Evolutionary conservation across 2,797 vertebrate species (phyloP), one percentile per base, ranked within the genome.

Genomic region (Gallinago solitaria): DNA sequence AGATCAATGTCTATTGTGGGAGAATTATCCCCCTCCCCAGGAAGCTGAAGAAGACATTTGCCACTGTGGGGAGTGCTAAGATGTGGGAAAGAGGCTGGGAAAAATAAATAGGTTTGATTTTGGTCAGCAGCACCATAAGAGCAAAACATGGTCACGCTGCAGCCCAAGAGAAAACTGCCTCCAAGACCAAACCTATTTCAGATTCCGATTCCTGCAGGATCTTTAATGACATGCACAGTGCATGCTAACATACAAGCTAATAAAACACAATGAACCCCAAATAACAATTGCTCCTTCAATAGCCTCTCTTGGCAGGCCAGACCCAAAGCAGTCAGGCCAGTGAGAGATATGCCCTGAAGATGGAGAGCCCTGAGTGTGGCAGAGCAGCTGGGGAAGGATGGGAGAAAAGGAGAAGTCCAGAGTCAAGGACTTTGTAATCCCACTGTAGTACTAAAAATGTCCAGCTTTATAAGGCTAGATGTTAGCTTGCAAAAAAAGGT

Each of bases 1-100:
- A 93, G 92, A 95, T 94, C 94, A 83, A 53, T 92, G 83, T 68
- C 75, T 92, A 87, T 94, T 95, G 90, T 75, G 43, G 45, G 59
- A 96, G 93, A 94, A 97, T 97, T 96, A 93, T 91, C 39, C 60
- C 53, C 41, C 90, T 92, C 92, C 47, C 83, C 56, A 90, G 97
- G 96, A 94, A 87, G 71, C 83, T 56, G 6, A 87, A 89, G 69
- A 89, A 92, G 64, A 78, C 33, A 69, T 80, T 95, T 90, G 65
- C 90, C 35, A 65, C 86, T 37, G 25, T 81, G 20, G 47, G 53
- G n/a, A 93, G 75, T 71, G 37, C 37, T 92, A 81, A 83, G 64
- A 70, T 70, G 65, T 60, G 57, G 60, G n/a, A 96, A 94, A 54
- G 63, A 61, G 37, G 9, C 47, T 75, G 48, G 28, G 17, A 23